A percentile compares a stretch with the other conserved stretches of the same genome.
These are phyloP conservation scores for Myotis brandtii DNA, from an alignment of 2,113 vertebrate species.

Conservation along the genomic window DNA sequence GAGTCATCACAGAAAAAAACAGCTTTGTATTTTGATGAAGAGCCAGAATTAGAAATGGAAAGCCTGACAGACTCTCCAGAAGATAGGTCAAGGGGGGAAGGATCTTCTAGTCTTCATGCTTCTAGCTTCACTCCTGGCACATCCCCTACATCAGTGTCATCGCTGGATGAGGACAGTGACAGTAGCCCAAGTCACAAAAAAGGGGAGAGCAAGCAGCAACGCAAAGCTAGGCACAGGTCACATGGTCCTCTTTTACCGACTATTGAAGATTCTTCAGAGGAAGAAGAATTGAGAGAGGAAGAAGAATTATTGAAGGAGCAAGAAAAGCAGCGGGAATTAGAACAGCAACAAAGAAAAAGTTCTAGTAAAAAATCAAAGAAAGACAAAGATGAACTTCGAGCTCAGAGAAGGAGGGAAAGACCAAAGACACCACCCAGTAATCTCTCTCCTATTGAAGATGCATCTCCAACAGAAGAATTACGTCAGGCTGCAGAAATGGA, in stretches of 20 bases:
- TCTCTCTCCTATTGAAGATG: slow-evolving; percentile 90
- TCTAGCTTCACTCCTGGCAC: slow-evolving; percentile 96
- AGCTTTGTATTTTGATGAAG: slow-evolving; percentile 91
- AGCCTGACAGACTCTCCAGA: slow-evolving; percentile 97
- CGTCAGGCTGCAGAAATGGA: slow-evolving; percentile 90
- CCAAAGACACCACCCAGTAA: slow-evolving; percentile 96
- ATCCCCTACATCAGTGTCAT: slow-evolving; percentile 97
- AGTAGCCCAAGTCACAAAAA: slow-evolving; percentile 95
- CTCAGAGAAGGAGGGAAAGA: slow-evolving; percentile 92
- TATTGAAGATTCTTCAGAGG: slow-evolving; percentile 97
- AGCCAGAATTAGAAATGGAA: slow-evolving; percentile 95
- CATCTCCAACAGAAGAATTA: slow-evolving; percentile 92
- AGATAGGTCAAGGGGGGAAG: slow-evolving; percentile 96
- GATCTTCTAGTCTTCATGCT: slow-evolving; percentile 95
- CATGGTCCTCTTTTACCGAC: slow-evolving; percentile 93
- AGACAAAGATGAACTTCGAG: slow-evolving; percentile 97
- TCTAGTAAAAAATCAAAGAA: slow-evolving; percentile 97
- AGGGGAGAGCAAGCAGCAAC: slow-evolving; percentile 93
- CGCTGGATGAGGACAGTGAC: slow-evolving; percentile 98
- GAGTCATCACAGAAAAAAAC: slow-evolving; percentile 87
- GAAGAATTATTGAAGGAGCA: slow-evolving; percentile 96
- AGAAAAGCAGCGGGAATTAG: slow-evolving; percentile 93
- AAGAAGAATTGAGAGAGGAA: slow-evolving; percentile 94
- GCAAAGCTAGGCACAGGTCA: slow-evolving; percentile 94
- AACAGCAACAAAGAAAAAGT: slow-evolving; percentile 91